Evolutionary conservation across 2,888 invertebrate genomes (phyloP), one percentile per base, ranked within the genome.

Genomic region (Drosophila ochracea): DNA sequence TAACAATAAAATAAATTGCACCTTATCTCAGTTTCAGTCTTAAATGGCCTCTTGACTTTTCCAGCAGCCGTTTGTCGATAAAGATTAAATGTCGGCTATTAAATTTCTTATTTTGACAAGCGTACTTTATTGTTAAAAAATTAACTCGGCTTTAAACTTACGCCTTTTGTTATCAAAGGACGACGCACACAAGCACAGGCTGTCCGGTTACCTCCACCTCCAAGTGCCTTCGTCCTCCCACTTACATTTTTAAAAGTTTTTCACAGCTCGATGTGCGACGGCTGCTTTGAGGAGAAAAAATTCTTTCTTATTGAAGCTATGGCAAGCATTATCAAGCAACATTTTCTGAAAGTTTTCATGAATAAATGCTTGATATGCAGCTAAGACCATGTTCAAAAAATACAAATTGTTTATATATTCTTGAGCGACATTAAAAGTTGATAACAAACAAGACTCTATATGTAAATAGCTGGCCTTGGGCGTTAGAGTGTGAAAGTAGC

Each of bases 121-220:
- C 83, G 72, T 71, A 70, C 80, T 85, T 78, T 85, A 81, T 81
- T 86, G 90, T 90, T 90, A 83, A 88, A 88, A 86, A 90, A 86
- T 86, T 86, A 90, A 86, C 86, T 90, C 30, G 86, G 72, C 85
- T 81, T 86, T 88, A 86, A 86, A 86, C 90, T 88, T 80, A 90
- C 85, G 90, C 89, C 85, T 88, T 90, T 86, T 86, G 90, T 86
- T 86, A 90, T 83, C 78, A 89, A 61, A 41, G 61, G 52, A 73
- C 76, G 59, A 61, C 52, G 70, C 54, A 57, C 70, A 55, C 55
- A 39, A 43, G 31, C 57, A 64, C 57, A 41, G 53, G 25, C 54
- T 47, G 21, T 25, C 58, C 28, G 41, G 21, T 49, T 61, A 69
- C 55, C 61, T 16, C 37, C 61, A 61, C 53, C 57, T n/a, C 52